Evolutionary conservation across 2,113 vertebrate species (phyloP).

Genomic region (Lichenostomus cassidix): DNA sequence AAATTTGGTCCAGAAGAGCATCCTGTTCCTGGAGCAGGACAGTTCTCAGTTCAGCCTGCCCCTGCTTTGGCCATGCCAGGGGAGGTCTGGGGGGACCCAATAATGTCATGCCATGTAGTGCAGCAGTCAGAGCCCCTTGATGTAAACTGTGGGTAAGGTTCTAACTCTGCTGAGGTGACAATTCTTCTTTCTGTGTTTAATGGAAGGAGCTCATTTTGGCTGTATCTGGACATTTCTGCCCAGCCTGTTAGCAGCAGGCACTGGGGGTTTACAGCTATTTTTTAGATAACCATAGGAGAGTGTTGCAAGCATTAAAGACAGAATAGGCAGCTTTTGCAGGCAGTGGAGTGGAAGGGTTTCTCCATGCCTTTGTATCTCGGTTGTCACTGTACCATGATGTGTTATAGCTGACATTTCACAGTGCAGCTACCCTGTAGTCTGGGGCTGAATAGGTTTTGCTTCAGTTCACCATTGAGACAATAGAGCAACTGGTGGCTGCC

Average conservation of each 20-base stretch:
- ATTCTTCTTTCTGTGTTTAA: neutral
- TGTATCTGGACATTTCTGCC: neutral
- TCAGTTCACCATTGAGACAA: neutral
- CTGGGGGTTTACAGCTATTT: neutral
- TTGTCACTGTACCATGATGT: neutral
- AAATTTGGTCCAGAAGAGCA: neutral
- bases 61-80: fast-evolving
- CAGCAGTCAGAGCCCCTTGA: neutral
- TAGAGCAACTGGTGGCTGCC: neutral
- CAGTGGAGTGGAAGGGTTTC: neutral
- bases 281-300: neutral
- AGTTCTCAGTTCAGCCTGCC: neutral
- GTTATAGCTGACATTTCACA: neutral
- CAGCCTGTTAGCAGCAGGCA: neutral
- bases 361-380: neutral
- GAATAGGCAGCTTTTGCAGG: neutral
- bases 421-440: neutral
- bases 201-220: neutral
- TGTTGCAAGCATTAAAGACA: neutral
- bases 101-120: neutral
- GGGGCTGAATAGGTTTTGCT: neutral
- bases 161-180: neutral
- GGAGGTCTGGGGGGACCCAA: neutral
- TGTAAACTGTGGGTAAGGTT: neutral
- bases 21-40: neutral